phyloP scores from a whole-genome alignment of 2,113 vertebrate genomes.

The Harpagus bidentatus region DNA sequence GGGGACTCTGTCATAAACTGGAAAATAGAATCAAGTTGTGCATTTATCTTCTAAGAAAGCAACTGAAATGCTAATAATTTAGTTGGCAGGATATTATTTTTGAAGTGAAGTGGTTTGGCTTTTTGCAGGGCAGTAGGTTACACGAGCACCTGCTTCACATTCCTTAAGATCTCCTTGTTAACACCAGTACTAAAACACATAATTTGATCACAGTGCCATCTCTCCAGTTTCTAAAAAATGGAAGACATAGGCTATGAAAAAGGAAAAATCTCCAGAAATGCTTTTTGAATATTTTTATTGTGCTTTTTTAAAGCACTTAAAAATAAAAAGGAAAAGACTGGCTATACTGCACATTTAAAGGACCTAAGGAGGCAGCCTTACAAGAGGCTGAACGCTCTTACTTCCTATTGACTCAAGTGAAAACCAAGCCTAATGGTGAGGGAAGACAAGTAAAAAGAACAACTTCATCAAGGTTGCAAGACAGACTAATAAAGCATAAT shows the following conservation, averaged over 20 bases:
- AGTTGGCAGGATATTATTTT: neutral
- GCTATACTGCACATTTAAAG: rapidly evolving
- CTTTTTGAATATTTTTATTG: neutral
- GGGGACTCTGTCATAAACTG: neutral
- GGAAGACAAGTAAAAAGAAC: neutral
- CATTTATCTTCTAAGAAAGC: neutral
- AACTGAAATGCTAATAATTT: neutral
- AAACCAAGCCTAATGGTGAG: neutral
- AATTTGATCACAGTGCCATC: neutral
- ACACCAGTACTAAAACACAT: neutral
- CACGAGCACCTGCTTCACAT: neutral
- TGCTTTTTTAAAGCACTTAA: neutral
- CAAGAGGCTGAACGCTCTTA: neutral
- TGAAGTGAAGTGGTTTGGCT: neutral
- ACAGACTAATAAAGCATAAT: neutral
- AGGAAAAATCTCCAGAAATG: neutral
- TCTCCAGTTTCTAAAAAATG: neutral
- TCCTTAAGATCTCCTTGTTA: neutral
- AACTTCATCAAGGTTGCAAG: neutral
- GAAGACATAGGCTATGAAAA: neutral
- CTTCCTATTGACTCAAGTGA: neutral
- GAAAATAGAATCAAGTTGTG: neutral
- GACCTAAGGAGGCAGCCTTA: neutral
- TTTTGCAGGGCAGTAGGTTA: neutral
- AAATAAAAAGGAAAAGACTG: neutral